Conservation (phyloP, 2,113 vertebrate genomes). For the Epinephelus fuscoguttatus region DNA sequence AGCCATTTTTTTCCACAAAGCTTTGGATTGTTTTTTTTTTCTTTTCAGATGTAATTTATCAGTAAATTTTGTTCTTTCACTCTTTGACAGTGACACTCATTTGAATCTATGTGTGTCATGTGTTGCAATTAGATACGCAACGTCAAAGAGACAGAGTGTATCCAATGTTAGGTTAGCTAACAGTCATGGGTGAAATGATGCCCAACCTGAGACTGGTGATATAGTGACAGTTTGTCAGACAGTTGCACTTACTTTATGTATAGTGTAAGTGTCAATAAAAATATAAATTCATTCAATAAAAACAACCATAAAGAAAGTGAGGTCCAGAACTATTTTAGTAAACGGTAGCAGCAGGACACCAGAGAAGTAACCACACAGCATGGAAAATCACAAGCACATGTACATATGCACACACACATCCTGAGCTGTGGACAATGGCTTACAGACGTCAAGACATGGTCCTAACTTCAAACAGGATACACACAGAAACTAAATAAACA, state of each 20-base stretch:
- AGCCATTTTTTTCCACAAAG: neutral
- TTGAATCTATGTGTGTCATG: neutral
- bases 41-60: neutral
- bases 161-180: neutral
- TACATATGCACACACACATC: constrained; percentile 35
- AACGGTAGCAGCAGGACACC: constrained; percentile 69
- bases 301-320: constrained; percentile 37
- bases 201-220: neutral
- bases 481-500: constrained; percentile 17
- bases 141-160: neutral
- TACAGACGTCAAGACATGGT: constrained; percentile 53
- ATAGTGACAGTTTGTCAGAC: neutral
- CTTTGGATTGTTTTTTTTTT: neutral
- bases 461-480: constrained; percentile 44
- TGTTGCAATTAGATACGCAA: neutral
- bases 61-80: neutral
- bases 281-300: constrained; percentile 34
- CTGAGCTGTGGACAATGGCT: constrained; percentile 67
- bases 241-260: neutral
- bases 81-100: neutral
- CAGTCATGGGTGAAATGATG: neutral
- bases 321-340: constrained; percentile 51
- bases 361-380: constrained; percentile 70
- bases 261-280: constrained; percentile 17
- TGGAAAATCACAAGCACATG: constrained; percentile 75